These are phyloP conservation scores for Bicyclus anynana DNA, from an alignment of 1,140 invertebrate species.

Conservation along the genomic window DNA sequence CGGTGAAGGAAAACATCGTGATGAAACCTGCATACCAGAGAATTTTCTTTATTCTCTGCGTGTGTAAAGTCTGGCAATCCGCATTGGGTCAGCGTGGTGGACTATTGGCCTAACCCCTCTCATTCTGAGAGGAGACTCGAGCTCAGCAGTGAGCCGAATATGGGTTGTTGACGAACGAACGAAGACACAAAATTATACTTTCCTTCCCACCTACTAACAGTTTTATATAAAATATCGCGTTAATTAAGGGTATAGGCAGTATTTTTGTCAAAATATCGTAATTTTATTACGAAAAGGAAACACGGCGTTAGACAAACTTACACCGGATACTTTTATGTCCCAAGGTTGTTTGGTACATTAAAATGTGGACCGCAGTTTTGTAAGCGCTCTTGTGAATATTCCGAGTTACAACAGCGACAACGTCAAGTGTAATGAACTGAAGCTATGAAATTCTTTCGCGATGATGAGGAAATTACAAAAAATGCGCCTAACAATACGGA, in stretches of 20 bases:
- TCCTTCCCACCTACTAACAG: too few species aligned
- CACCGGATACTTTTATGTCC: conserved; percentile 19
- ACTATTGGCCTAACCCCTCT: too few species aligned
- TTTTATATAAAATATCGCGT: too few species aligned
- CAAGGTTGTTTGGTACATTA: conserved; percentile 24
- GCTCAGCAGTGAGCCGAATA: too few species aligned
- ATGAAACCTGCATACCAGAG: too few species aligned
- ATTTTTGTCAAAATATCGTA: neutral
- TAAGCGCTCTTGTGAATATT: conserved; percentile 24
- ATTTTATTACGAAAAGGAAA: conserved; percentile 9
- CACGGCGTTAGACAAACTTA: conserved; percentile 5
- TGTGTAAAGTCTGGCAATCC: too few species aligned
- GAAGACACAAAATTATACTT: too few species aligned
- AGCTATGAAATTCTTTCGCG: conserved; percentile 54
- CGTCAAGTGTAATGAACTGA: conserved; percentile 33
- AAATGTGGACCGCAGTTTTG: conserved; percentile 22
- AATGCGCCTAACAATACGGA: conserved; percentile 14
- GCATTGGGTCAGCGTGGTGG: too few species aligned
- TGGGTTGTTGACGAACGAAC: too few species aligned
- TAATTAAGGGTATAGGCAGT: neutral
- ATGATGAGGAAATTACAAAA: conserved; percentile 42
- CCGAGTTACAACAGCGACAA: conserved; percentile 28
- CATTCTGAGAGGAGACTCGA: too few species aligned
- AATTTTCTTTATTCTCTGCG: too few species aligned
- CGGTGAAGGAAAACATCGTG: too few species aligned